phyloP scores from a whole-genome alignment of 2,797 vertebrate genomes.

The Acomys russatus region DNA sequence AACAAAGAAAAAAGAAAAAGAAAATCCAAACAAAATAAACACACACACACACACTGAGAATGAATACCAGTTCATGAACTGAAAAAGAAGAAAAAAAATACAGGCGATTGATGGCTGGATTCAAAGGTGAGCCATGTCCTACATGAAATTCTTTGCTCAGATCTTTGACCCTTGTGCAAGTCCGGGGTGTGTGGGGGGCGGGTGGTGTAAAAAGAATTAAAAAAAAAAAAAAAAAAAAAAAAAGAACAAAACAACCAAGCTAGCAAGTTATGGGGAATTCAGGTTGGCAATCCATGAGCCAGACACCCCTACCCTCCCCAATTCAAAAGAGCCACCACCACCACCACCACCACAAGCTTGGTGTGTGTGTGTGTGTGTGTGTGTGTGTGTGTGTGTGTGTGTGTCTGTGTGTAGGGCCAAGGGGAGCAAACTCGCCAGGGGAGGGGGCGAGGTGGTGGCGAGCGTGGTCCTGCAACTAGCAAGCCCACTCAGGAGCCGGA shows the following conservation, averaged over 20 bases:
- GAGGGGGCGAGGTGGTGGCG: constrained; percentile 85
- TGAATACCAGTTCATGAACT: constrained; percentile 87
- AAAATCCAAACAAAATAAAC: constrained; percentile 87
- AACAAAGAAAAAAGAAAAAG: constrained; percentile 50
- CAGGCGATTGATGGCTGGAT: constrained; percentile 89
- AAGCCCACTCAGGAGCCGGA: constrained; percentile 90
- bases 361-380: constrained; percentile 17
- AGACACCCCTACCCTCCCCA: constrained; percentile 81
- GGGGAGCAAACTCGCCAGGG: constrained; percentile 61
- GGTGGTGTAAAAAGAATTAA: background rate
- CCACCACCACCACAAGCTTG: constrained; percentile 54
- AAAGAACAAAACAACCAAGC: constrained; percentile 64
- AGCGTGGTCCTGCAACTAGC: constrained; percentile 90
- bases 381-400: constrained; percentile 60
- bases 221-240: background rate
- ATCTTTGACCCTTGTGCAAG: constrained; percentile 85
- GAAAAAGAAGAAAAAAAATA: constrained; percentile 88
- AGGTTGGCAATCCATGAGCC: constrained; percentile 87
- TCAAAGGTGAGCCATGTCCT: constrained; percentile 90
- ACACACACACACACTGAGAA: constrained; percentile 78
- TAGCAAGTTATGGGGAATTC: constrained; percentile 85
- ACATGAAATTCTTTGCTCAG: constrained; percentile 89
- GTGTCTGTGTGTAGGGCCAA: constrained; percentile 23
- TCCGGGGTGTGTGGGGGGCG: background rate
- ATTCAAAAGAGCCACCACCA: constrained; percentile 81